phyloP scores from a whole-genome alignment of 2,797 vertebrate genomes.

The Telmatherina bonti region DNA sequence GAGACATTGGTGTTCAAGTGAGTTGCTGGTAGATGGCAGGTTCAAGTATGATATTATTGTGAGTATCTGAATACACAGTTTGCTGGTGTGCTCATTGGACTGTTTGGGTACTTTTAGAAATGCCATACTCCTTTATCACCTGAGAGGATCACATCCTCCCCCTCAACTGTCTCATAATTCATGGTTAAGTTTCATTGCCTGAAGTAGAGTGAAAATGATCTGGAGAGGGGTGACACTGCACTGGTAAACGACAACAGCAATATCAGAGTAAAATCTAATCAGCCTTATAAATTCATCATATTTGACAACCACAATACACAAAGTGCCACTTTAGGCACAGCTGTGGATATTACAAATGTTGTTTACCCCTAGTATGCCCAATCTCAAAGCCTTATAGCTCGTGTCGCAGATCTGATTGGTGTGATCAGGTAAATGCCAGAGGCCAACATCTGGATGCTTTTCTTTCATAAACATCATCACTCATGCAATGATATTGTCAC shows the following conservation, averaged over 20 bases:
- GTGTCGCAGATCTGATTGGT: slow-evolving; percentile 2
- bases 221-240: slow-evolving; percentile 27
- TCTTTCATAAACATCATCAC: slow-evolving; percentile 9
- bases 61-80: slow-evolving; percentile 15
- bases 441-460: not conserved
- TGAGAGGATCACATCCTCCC: slow-evolving; percentile 9
- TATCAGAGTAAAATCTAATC: slow-evolving; percentile 44
- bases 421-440: slow-evolving; percentile 16
- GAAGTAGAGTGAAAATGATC: slow-evolving; percentile 43
- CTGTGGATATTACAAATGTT: slow-evolving; percentile 39
- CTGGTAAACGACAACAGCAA: slow-evolving; percentile 37
- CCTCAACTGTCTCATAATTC: slow-evolving; percentile 40
- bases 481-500: slow-evolving; percentile 13
- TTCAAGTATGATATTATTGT: slow-evolving; percentile 14
- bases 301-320: slow-evolving; percentile 39
- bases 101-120: slow-evolving; percentile 15
- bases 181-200: slow-evolving; percentile 43
- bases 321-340: slow-evolving; percentile 29
- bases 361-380: slow-evolving; percentile 13
- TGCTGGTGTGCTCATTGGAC: not conserved
- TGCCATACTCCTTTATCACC: not conserved
- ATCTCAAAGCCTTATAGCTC: slow-evolving; percentile 5
- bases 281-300: slow-evolving; percentile 50
- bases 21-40: not conserved
- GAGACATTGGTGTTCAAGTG: not conserved